Conservation (phyloP, 2,888 invertebrate species). For the Lasioglossum calceatum region DNA sequence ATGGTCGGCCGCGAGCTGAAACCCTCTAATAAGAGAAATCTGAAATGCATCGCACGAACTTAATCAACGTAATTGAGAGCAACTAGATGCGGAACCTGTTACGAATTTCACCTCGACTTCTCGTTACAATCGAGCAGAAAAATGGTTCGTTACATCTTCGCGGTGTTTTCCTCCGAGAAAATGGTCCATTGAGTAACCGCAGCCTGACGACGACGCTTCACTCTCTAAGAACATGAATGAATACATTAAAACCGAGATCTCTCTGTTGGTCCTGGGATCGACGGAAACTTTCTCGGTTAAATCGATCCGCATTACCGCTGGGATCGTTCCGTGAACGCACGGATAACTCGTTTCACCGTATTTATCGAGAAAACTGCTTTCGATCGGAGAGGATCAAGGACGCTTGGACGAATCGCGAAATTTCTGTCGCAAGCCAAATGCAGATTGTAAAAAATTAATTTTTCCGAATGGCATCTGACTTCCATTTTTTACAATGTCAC, state of each 20-base stretch:
- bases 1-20: neutral
- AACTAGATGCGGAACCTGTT: conserved; percentile 22
- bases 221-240: neutral
- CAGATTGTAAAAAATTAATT: neutral
- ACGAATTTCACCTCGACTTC: conserved; percentile 23
- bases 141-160: conserved; percentile 10
- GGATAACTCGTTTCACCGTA: conserved; percentile 10
- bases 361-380: conserved; percentile 23
- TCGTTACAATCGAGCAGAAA: conserved; percentile 2
- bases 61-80: conserved; percentile 13
- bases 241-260: neutral
- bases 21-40: conserved; percentile 28
- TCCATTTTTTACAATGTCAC: too few species aligned
- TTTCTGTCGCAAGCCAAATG: neutral
- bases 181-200: neutral
- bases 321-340: conserved; percentile 1
- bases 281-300: neutral
- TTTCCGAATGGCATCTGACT: neutral
- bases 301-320: neutral
- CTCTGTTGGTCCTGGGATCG: neutral
- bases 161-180: neutral
- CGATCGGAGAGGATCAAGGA: conserved; percentile 33
- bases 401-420: neutral
- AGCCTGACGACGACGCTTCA: neutral
- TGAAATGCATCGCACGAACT: conserved; percentile 10